Evolutionary conservation across 1,140 invertebrate genomes (phyloP).

Genomic region (Philotrypesis tridentata): DNA sequence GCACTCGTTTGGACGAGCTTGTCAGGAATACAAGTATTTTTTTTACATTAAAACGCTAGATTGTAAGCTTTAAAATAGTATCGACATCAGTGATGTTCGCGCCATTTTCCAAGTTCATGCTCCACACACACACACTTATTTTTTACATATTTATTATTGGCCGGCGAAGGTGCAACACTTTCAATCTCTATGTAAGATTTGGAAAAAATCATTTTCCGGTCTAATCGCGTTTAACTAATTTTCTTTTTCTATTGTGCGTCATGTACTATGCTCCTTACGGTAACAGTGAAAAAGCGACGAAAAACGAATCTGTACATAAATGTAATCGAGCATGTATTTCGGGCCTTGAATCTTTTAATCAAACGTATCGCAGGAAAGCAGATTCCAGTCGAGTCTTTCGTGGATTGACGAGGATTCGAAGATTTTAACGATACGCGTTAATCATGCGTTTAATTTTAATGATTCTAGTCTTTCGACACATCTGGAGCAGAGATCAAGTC

Average conservation of each 20-base stretch:
- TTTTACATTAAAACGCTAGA: constrained; percentile 27
- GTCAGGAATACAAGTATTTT: constrained; percentile 45
- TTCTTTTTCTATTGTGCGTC: constrained; percentile 25
- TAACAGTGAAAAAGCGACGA: constrained; percentile 42
- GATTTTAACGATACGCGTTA: constrained; percentile 45
- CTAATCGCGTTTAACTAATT: constrained; percentile 37
- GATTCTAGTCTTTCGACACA: constrained; percentile 69
- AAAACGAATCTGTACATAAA: constrained; percentile 45
- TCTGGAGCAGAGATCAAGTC: constrained; percentile 60
- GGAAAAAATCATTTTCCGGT: constrained; percentile 43
- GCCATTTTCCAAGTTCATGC: constrained; percentile 48
- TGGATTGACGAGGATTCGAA: constrained; percentile 30
- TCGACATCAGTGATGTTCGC: constrained; percentile 51
- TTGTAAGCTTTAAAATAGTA: constrained; percentile 35
- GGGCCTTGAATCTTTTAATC: constrained; percentile 55
- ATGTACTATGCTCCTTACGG: constrained; percentile 29
- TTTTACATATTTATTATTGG: constrained; percentile 49
- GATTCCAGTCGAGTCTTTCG: constrained; percentile 40
- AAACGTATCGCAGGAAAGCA: constrained; percentile 43
- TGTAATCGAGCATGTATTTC: constrained; percentile 45
- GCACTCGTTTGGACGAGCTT: constrained; percentile 32
- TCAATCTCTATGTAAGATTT: constrained; percentile 42
- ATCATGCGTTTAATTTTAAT: constrained; percentile 63
- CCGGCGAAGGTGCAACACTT: constrained; percentile 52
- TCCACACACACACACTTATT: constrained; percentile 43